A percentile compares a stretch with the other conserved stretches of the same genome.
Conservation (phyloP, 2,113 vertebrate species). For the Promerops cafer region DNA sequence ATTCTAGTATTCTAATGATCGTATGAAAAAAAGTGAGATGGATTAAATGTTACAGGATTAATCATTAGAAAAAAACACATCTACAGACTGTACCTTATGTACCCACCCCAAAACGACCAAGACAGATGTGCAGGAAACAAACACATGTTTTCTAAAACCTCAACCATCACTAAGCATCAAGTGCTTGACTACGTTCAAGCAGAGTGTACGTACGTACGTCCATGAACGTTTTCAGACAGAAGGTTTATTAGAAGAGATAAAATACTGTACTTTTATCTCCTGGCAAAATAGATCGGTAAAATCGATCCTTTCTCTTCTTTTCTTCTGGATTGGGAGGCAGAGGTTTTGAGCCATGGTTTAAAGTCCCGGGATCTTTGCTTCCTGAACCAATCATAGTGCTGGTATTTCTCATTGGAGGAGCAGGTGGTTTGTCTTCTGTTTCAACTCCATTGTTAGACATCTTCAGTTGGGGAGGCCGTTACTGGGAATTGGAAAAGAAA, state of each 20-base stretch:
- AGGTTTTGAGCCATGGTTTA: conserved; percentile 93
- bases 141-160: neutral
- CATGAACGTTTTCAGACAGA: neutral
- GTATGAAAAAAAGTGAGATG: neutral
- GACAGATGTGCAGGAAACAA: neutral
- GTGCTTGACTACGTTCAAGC: neutral
- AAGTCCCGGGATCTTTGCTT: conserved; percentile 81
- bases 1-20: neutral
- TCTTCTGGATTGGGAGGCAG: conserved; percentile 94
- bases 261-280: conserved; percentile 89
- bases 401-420: conserved; percentile 95
- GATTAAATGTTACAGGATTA: neutral
- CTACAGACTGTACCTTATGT: neutral
- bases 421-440: conserved; percentile 93
- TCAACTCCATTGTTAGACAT: conserved; percentile 95
- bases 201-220: too few species aligned
- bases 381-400: conserved; percentile 93
- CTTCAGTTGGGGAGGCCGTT: conserved; percentile 67
- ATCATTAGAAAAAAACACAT: neutral
- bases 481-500: conserved; percentile 24
- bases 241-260: neutral
- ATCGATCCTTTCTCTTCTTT: conserved; percentile 92
- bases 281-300: conserved; percentile 88
- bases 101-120: neutral
- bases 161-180: neutral